Conservation (phyloP, 2,113 vertebrate species). For the Ciconia stormi region DNA sequence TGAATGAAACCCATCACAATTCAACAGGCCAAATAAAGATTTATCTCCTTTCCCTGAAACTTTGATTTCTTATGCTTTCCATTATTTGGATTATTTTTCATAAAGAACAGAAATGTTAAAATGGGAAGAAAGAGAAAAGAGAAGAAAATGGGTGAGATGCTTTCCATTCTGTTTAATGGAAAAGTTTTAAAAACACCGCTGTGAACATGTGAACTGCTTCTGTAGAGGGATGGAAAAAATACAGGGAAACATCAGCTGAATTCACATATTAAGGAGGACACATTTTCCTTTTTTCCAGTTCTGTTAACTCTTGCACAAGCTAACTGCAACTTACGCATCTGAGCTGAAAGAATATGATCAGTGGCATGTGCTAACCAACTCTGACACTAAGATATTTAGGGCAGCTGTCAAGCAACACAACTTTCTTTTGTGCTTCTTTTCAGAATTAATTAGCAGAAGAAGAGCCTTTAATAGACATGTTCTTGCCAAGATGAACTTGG, state of each 20-base stretch:
- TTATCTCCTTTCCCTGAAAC: not conserved
- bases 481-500: constrained; percentile 63
- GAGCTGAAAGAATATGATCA: constrained; percentile 54
- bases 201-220: not conserved
- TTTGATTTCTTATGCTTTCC: not conserved
- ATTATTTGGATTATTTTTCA: not conserved
- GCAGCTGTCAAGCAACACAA: constrained; percentile 64
- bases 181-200: not conserved
- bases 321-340: not conserved
- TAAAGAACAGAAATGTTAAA: not conserved
- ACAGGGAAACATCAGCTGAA: not conserved
- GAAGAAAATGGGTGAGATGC: not conserved
- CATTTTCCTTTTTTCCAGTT: not conserved
- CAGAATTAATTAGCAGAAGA: constrained; percentile 67
- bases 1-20: not conserved
- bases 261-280: not conserved
- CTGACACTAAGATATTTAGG: constrained; percentile 45
- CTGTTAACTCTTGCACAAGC: not conserved
- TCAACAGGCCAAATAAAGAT: not conserved
- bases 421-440: constrained; percentile 52
- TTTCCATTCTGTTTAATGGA: not conserved
- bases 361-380: constrained; percentile 51
- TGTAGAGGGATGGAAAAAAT: not conserved
- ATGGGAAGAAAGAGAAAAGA: not conserved
- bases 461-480: not conserved